Evolutionary conservation across 2,888 invertebrate species (phyloP), one percentile per base, ranked within the genome.

Genomic region (Isotomurus palustris): DNA sequence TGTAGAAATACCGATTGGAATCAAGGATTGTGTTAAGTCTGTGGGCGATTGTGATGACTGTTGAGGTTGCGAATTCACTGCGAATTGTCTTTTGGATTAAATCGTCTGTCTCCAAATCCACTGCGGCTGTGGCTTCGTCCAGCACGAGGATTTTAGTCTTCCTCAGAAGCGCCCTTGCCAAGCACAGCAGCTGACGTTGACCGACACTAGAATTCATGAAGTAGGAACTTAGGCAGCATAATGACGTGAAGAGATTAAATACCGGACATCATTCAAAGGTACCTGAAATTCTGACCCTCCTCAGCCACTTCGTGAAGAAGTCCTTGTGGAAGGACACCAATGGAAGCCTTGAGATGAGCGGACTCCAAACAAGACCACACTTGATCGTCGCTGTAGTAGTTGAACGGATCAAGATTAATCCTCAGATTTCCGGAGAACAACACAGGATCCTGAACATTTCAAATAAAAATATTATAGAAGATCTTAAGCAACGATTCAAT

Each of bases 341-440:
- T 88, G 74, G 91, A 95, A 6, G 79, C 67, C 76, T 89, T 90
- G 50, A 96, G 82, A 80, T 96, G 93, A 1, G 95, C 89, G 73
- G 89, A 85, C 71, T 92, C 90, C 32, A 96, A 76, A 24, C 91
- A 86, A 52, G 80, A 81, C 96, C 95, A 96, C 44, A 97, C 77
- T 54, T 90, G 86, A 0, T 84, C 86, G 72, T 96, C 96, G 1
- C 81, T 77, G 76, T 88, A 83, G 1, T 76, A 76, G 67, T 83
- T 81, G 76, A 94, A 91, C 2, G 96, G 96, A 79, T 96, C 96
- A 62, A 96, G 81, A 79, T 96, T 96, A 78, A 89, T 82, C 51
- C 95, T 82, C 69, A 96, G 78, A 8, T 86, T 86, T 45, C 95
- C 95, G 19, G 93, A 92, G 79, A 96, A 96, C 59, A 96, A 80